Base-by-base conservation (phyloP, 2,797 vertebrate genomes). In the Notamacropus eugenii region DNA sequence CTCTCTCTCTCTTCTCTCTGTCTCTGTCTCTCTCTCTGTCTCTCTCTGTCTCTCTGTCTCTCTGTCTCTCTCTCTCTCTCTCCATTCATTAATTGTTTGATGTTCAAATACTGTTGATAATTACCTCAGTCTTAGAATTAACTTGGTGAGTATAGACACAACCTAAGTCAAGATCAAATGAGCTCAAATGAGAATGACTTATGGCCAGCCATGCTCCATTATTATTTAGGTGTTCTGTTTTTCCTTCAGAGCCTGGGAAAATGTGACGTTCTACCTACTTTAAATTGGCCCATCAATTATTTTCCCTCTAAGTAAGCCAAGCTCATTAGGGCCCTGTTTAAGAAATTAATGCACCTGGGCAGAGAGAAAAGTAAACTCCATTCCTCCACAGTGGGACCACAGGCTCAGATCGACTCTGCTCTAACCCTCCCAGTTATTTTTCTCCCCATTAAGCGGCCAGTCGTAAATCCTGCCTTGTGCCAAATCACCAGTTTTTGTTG, bases 371-470 rank as follows among this genome's bases (percentile, higher is more conserved):
- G 97, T 96, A 97, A 97, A 97, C 97, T 98, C 93, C 5, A 28
- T 94, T 94, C 90, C 95, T 96, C 94, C 50, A 0, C 54, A 95
- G 93, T 34, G 29, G 87, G 96, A 90, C 91, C 92, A 87, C 29
- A 1, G 95, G 57, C 46, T 8, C 54, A 67, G 58, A 54, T 91
- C 95, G 93, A 10, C 95, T 95, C 97, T 96, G 93, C 94, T 95
- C 93, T 97, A 96, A 98, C 93, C 90, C 0, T 2, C 96, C 96
- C 98, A 98, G 97, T 98, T 97, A 97, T 98, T 97, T 98, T 97
- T 98, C 96, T 98, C 97, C 97, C 98, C 94, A 96, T 95, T 97
- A 94, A 96, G 95, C 96, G 94, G 95, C 74, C 74, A 87, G 95
- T 96, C 96, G 92, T 98, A 97, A 98, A 98, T 98, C 95, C 95